A percentile compares a stretch with the other conserved stretches of the same genome.
Conservation (phyloP, 1,140 invertebrate species). For the Argopecten irradians region DNA sequence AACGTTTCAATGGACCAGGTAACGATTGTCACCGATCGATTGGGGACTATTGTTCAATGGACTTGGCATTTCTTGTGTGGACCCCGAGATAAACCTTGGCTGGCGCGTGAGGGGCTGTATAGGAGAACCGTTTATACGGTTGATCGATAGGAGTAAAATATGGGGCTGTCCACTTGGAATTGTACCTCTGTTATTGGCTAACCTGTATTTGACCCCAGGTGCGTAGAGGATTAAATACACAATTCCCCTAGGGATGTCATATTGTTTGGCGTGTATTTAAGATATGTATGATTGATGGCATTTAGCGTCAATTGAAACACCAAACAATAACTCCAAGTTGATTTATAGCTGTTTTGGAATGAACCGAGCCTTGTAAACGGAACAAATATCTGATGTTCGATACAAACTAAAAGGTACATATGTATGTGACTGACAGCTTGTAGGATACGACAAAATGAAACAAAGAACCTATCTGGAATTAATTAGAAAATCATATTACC, state of each 20-base stretch:
- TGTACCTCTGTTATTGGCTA: not conserved
- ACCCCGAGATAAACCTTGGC: not conserved
- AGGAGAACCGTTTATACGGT: slow-evolving; percentile 7
- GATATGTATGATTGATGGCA: not conserved
- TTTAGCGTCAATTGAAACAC: not conserved
- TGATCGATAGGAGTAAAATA: not conserved
- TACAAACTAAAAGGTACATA: not conserved
- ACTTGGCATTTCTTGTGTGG: not conserved
- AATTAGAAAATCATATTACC: no score
- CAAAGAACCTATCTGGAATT: no score
- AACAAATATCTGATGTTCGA: not conserved
- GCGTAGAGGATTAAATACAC: not conserved
- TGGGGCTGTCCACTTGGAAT: not conserved
- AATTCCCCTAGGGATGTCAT: not conserved
- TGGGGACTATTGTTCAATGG: not conserved
- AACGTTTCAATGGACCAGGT: not conserved
- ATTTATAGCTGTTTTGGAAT: not conserved
- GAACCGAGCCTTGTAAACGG: not conserved
- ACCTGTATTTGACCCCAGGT: slow-evolving; percentile 4
- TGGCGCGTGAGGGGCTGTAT: not conserved
- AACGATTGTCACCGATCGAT: not conserved
- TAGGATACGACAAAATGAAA: no score
- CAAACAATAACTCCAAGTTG: not conserved
- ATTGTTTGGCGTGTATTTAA: not conserved
- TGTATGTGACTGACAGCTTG: not conserved